Base-by-base conservation (phyloP, 2,113 vertebrate species). In the Podocnemis expansa region DNA sequence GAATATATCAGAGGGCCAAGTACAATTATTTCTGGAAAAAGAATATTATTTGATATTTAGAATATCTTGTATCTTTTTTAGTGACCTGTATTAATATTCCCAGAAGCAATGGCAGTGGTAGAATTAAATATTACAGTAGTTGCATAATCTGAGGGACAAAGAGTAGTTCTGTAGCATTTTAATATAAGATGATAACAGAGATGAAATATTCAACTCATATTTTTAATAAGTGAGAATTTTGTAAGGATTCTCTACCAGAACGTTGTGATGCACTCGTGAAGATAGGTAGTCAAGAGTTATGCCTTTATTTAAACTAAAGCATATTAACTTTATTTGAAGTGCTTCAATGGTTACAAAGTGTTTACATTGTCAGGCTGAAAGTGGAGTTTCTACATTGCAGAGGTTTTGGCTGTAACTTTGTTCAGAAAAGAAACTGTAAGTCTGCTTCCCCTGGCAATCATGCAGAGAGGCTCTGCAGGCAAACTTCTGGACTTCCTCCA, bases 401-500 rank as follows among this genome's bases (percentile, higher is more conserved):
- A 84, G 89, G 90, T 70, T 55, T 92, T 94, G 80, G 93, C 55
- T 25, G 34, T 90, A 95, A 97, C 41, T 52, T 89, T 96, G 95
- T 89, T 55, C 81, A 92, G 95, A 91, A 97, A 96, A 96, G 95
- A 96, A 97, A 96, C 91, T 97, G 80, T 96, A 89, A 95, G 97
- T 25, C 84, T 96, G 80, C 38, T 97, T 97, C 96, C 90, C 94
- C 93, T 88, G 91, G 96, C 94, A 97, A 73, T 96, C 98, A 97
- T 56, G 95, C 97, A 96, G 98, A 96, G 96, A 97, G 4, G 82
- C 97, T 96, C 97, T 91, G 91, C 93, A 82, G 97, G 97, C 97
- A 95, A 97, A 98, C 94, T 98, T 98, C 97, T 98, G 98, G 98
- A 98, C 90, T 80, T 97, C 79, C 95, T 98, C 97, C 98, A 98